Percentiles rank a stretch among this genome's conserved stretches.
Conservation (phyloP, 2,113 vertebrate species). For the Electrona antarctica region DNA sequence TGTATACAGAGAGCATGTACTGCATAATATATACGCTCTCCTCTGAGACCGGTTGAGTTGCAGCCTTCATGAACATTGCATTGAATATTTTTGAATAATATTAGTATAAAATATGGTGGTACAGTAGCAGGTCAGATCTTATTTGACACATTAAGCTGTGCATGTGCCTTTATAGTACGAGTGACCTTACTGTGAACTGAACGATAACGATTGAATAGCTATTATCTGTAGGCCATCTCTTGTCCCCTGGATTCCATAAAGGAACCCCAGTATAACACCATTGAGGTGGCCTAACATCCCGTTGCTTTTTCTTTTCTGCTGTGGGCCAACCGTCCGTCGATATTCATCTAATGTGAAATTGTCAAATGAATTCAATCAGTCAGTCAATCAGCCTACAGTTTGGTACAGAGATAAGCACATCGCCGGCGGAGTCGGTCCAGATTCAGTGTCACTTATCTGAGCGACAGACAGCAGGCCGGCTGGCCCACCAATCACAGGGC, state of each 20-base stretch:
- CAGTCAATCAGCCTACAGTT: slow-evolving; percentile 48
- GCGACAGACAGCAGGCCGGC: slow-evolving; percentile 48
- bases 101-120: slow-evolving; percentile 11
- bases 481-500: slow-evolving; percentile 59
- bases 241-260: background rate
- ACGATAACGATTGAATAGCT: slow-evolving; percentile 37
- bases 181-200: slow-evolving; percentile 43
- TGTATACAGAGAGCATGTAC: slow-evolving; percentile 17
- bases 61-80: background rate
- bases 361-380: slow-evolving; percentile 36
- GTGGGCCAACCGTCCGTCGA: slow-evolving; percentile 6
- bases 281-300: background rate
- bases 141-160: slow-evolving; percentile 24
- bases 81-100: slow-evolving; percentile 15
- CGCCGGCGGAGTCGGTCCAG: slow-evolving; percentile 30
- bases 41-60: slow-evolving; percentile 6
- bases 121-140: background rate
- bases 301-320: background rate
- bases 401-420: slow-evolving; percentile 33
- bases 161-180: slow-evolving; percentile 32
- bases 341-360: slow-evolving; percentile 18
- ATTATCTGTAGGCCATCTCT: background rate
- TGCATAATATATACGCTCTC: too few species aligned
- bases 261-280: too few species aligned
- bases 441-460: slow-evolving; percentile 26